These are phyloP conservation scores for Fabriciana adippe DNA, from an alignment of 2,888 invertebrate genomes.

Conservation along the genomic window DNA sequence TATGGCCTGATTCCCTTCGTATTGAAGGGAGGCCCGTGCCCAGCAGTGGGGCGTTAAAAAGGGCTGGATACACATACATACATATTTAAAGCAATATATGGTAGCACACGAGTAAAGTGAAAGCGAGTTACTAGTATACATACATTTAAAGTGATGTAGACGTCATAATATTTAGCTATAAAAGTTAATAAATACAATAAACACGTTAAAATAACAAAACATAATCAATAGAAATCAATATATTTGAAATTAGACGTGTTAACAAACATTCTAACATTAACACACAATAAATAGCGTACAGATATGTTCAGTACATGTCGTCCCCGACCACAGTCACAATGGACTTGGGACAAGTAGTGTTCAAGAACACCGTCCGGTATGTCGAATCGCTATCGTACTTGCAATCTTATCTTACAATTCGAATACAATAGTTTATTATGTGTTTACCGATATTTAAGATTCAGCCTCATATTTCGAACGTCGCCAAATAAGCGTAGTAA, in stretches of 20 bases:
- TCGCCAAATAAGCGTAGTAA: not conserved
- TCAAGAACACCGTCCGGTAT: constrained; percentile 32
- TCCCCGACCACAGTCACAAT: constrained; percentile 36
- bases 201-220: no score
- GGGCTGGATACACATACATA: no score
- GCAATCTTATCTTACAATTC: constrained; percentile 36
- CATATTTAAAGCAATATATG: no score
- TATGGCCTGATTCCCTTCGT: no score
- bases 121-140: no score
- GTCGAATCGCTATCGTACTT: constrained; percentile 30
- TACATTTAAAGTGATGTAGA: no score
- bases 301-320: constrained; percentile 30
- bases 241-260: not conserved
- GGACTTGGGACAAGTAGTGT: constrained; percentile 28
- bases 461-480: not conserved
- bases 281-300: constrained; percentile 25
- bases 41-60: no score
- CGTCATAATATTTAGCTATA: no score
- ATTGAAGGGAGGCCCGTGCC: no score
- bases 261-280: constrained; percentile 9
- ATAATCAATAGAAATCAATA: no score
- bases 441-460: constrained; percentile 30
- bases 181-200: no score
- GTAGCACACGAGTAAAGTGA: no score
- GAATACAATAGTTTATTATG: constrained; percentile 39